Base-by-base conservation (phyloP, 2,797 vertebrate species). In the Oryzias sinensis region DNA sequence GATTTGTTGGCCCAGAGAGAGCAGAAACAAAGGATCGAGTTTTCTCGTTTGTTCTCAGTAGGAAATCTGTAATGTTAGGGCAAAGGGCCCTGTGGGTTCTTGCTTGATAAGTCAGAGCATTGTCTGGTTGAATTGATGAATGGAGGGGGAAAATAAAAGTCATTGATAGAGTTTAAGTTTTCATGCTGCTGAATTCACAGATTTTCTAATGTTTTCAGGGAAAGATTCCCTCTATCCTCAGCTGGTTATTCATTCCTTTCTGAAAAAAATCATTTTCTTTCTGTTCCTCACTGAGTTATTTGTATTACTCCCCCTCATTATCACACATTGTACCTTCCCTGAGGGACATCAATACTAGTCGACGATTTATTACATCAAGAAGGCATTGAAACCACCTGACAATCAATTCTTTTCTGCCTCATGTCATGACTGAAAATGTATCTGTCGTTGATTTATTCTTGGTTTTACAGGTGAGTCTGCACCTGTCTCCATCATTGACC, bases 21-120 rank as follows among this genome's bases (percentile, higher is more conserved):
- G 54, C 41, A 72, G 76, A 79, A 77, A 83, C 80, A 87, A 84
- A 74, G 62, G 65, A 80, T 77, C 5, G 46, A 75, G 68, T 74
- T 84, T 83, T 74, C 75, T 79, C 56, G 72, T 82, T 80, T 81
- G 69, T 65, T 75, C 56, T 64, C 64, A 4, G 68, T 70, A 69
- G 76, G 75, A 84, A 81, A 87, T 88, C 84, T 85, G 82, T 83
- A 84, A 87, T 84, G 81, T 56, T 82, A 71, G 84, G 88, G 74
- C 89, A 87, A 72, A 86, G 80, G 76, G 65, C 77, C 71, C 51
- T 33, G 49, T 60, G 59, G 79, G 68, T 72, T 65, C 72, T 71
- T 74, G 78, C 79, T 75, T 84, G 80, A 83, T 84, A 81, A 84
- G 81, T 78, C 62, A 11, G 50, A 43, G 44, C 59, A 11, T 70